Base-by-base conservation (phyloP, 2,888 invertebrate species). In the Noctuana brunneofusca region DNA sequence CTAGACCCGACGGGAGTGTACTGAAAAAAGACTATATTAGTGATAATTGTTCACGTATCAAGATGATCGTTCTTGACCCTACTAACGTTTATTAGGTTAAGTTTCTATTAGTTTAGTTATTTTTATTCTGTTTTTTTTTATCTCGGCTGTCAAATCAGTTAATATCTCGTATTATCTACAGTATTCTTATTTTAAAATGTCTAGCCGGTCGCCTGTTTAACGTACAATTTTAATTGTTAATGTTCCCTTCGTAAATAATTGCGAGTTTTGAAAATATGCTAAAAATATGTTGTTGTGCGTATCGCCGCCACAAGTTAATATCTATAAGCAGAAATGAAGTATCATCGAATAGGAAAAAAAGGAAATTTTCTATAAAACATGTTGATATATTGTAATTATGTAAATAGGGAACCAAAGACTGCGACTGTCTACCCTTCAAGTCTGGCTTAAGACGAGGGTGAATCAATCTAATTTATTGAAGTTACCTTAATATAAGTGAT, bases 341-440 rank as follows among this genome's bases (percentile, higher is more conserved):
- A 66, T 84, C 89, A 12, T 86, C 87, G 32, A 89, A 89, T 60
- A 83, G 89, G 64, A 89, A 87, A 66, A 87, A 86, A 64, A 89
- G 85, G 83, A 89, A 89, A 87, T 24, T 66, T 3, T 58, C 49
- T 54, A 3, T 35, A 22, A 27, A 38, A 27, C 24, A n/a, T 57
- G 50, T 56, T 57, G 46, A 58, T 58, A 64, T 75, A 66, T 74
- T 78, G 74, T 83, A 75, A 76, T 79, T 74, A 75, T 85, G 83
- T 86, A 83, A 65, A 80, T 87, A 86, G 81, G 80, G 76, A 84
- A 83, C 91, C 91, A 89, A 91, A 91, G 91, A 91, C 90, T 88
- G 86, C 75, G 71, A 76, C 74, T 79, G 80, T 80, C 83, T 81
- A 79, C 80, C 81, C 72, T 71, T 68, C 64, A 71, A 74, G 82